Evolutionary conservation across 1,140 invertebrate species (phyloP).

Genomic region (Brachionus calyciflorus): DNA sequence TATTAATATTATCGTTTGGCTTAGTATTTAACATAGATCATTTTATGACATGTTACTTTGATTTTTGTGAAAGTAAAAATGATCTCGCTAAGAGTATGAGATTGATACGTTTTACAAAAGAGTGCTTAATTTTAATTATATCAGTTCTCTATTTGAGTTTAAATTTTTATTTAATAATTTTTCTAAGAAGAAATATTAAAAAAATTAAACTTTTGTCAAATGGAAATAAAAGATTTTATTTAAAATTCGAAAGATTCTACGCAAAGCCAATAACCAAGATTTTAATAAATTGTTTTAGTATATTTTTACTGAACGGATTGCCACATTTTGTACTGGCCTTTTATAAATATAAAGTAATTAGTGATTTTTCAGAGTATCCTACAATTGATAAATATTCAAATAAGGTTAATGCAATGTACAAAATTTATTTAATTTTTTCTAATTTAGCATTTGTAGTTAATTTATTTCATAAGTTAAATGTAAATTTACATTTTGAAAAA

Average conservation of each 20-base stretch:
- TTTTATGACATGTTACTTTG: constrained; percentile 1
- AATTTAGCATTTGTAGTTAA: neutral
- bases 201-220: neutral
- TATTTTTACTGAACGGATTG: neutral
- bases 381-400: neutral
- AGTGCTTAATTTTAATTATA: neutral
- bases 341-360: neutral
- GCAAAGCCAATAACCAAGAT: neutral
- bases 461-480: neutral
- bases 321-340: neutral
- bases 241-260: neutral
- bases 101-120: neutral
- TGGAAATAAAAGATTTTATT: neutral
- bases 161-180: neutral
- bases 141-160: neutral
- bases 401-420: neutral
- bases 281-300: neutral
- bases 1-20: neutral
- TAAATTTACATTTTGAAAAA: too few relatives aligned
- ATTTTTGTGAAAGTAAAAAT: neutral
- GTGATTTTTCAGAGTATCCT: neutral
- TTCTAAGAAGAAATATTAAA: neutral
- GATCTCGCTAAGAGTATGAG: neutral
- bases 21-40: neutral
- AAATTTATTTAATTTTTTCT: neutral